Percentiles rank a stretch among this genome's conserved stretches.
These are phyloP conservation scores for Pomacea maculata DNA, from an alignment of 1,140 invertebrate genomes.

Conservation along the genomic window DNA sequence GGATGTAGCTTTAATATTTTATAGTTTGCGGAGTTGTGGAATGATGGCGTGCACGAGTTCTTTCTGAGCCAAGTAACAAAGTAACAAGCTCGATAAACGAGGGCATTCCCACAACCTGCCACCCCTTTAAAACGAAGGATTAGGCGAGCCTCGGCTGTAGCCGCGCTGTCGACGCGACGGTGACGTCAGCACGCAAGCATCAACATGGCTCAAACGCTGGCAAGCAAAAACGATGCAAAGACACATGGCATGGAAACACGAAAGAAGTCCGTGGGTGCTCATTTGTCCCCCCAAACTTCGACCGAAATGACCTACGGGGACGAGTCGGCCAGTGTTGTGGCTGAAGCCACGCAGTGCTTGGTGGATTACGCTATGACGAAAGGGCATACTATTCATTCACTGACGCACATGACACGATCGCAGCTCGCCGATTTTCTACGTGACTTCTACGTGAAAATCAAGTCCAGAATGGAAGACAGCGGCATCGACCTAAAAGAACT, in stretches of 20 bases:
- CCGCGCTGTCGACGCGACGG: conserved; percentile 27
- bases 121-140: background rate
- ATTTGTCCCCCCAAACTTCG: conserved; percentile 29
- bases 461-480: conserved; percentile 34
- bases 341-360: conserved; percentile 40
- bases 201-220: conserved; percentile 43
- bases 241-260: conserved; percentile 31
- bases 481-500: conserved; percentile 40
- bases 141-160: conserved; percentile 13
- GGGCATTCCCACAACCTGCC: background rate
- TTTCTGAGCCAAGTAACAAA: background rate
- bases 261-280: conserved; percentile 32
- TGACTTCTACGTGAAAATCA: conserved; percentile 50
- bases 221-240: conserved; percentile 31
- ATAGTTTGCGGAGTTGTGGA: background rate
- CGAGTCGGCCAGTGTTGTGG: conserved; percentile 24
- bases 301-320: conserved; percentile 39
- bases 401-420: conserved; percentile 42
- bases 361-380: conserved; percentile 43
- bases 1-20: background rate
- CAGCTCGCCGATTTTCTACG: conserved; percentile 52
- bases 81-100: background rate
- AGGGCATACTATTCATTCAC: conserved; percentile 39
- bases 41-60: background rate
- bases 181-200: conserved; percentile 46